Conservation (phyloP, 2,113 vertebrate genomes). For the Tor tambroides region DNA sequence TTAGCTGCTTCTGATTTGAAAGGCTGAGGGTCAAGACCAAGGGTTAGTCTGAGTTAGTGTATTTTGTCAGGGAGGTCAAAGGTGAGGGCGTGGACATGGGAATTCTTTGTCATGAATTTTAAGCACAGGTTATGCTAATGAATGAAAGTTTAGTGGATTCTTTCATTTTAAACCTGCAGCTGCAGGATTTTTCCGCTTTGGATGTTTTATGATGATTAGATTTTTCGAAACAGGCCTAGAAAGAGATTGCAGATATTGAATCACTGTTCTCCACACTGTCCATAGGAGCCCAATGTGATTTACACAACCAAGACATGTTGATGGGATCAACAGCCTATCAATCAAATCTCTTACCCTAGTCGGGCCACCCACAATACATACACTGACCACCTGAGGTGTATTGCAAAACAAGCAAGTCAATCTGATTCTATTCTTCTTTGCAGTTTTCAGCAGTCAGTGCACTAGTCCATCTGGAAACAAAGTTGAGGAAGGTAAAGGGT, state of each 20-base stretch:
- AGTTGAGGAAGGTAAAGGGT: neutral
- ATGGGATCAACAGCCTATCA: conserved; percentile 17
- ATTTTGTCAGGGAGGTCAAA: neutral
- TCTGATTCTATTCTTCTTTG: neutral
- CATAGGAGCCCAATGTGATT: conserved; percentile 15
- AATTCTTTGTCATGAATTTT: conserved; percentile 6
- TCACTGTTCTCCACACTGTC: neutral
- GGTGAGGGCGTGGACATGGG: neutral
- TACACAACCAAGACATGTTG: conserved; percentile 11
- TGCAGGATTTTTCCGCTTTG: neutral
- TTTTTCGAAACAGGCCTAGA: neutral
- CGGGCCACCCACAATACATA: neutral
- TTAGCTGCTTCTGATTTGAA: conserved; percentile 28
- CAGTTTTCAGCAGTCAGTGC: neutral
- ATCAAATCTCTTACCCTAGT: neutral
- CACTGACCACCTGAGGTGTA: conserved; percentile 8
- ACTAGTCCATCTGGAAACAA: neutral
- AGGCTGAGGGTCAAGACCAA: conserved; percentile 28
- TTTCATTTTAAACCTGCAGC: neutral
- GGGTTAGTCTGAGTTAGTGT: conserved; percentile 22
- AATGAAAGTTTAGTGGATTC: neutral
- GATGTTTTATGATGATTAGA: neutral
- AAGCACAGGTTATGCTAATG: conserved; percentile 23
- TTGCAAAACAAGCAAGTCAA: neutral
- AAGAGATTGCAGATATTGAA: conserved; percentile 12